phyloP scores from a whole-genome alignment of 64 coral and sea anemone species.

The Montipora cactus region DNA sequence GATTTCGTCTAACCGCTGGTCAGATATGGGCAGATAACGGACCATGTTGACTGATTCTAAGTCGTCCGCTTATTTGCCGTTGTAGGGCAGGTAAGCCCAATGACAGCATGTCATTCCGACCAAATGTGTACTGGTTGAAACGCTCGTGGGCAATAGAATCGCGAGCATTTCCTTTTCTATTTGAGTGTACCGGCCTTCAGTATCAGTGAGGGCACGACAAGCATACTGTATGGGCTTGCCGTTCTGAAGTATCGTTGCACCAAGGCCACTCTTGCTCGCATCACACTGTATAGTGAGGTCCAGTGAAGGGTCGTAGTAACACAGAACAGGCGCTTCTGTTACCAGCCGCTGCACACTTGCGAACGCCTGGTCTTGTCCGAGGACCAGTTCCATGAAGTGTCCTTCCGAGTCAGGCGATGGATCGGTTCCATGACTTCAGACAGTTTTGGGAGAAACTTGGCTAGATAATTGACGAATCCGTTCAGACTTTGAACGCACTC shows the following conservation, averaged over 20 bases:
- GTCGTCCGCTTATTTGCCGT: constrained; percentile 18
- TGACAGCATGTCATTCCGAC: not conserved
- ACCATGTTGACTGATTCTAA: constrained; percentile 38
- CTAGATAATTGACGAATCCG: constrained; percentile 13
- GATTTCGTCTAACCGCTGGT: too few species aligned
- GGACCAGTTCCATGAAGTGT: not conserved
- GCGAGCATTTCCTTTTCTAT: constrained; percentile 59
- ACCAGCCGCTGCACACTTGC: too few species aligned
- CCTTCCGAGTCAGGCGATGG: too few species aligned
- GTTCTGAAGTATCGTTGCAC: not conserved
- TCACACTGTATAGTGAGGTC: constrained; percentile 56
- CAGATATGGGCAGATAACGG: not conserved
- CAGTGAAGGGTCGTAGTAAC: constrained; percentile 16
- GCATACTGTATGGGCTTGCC: constrained; percentile 15
- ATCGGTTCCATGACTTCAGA: too few species aligned
- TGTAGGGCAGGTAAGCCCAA: constrained; percentile 16
- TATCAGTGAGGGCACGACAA: constrained; percentile 42
- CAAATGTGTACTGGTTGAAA: constrained; percentile 55
- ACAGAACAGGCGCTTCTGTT: too few species aligned
- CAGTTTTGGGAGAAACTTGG: too few species aligned
- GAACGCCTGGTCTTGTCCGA: constrained; percentile 16
- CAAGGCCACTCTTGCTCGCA: constrained; percentile 38
- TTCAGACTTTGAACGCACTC: not conserved
- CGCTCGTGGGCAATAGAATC: constrained; percentile 20
- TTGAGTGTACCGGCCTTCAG: constrained; percentile 36